Evolutionary conservation across 2,797 vertebrate species (phyloP), one percentile per base, ranked within the genome.

Genomic region (Ctenochaetus hawaiiensis): DNA sequence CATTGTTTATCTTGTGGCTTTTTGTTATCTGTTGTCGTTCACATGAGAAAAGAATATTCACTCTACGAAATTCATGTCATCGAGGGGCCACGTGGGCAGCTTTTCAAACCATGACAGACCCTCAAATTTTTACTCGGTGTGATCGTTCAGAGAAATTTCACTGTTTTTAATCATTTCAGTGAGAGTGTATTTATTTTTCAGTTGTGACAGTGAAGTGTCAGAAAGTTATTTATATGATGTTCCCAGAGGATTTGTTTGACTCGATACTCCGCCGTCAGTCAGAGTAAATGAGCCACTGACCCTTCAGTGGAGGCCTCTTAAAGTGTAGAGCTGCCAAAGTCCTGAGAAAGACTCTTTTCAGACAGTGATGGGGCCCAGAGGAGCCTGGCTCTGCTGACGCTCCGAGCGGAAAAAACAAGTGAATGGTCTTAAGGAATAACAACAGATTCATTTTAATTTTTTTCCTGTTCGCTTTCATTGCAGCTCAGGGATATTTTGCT

Each of bases 21-120:
- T 61, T 75, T 81, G 61, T 72, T 69, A 44, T 58, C 44, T 64
- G 63, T 44, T 67, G 68, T 71, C 67, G 65, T 71, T 83, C 75
- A 72, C 80, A 82, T 82, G 72, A 87, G 84, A 90, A 91, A 85
- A 86, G 75, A 75, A 69, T 76, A 75, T 75, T 79, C 64, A 13
- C 70, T 51, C 37, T 66, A 72, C 81, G 39, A 85, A 72, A 87
- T 88, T 78, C 10, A 58, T 17, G n/a, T 58, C 17, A 75, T 80
- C 77, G 68, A 69, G 23, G 30, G 60, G 51, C 45, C 61, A 53
- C 58, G 17, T 58, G 30, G 13, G 73, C 61, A n/a, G 13, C 20
- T 69, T 41, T 83, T 83, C 2, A 65, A 54, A 70, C 14, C 30
- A 61, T 41, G 45, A 48, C 14, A 72, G 18, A 16, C 57, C 34